Percentiles rank a stretch among this genome's conserved stretches.
Conservation (phyloP, 53 echinoderm and acorn worm species). For the Apostichopus leukothele region DNA sequence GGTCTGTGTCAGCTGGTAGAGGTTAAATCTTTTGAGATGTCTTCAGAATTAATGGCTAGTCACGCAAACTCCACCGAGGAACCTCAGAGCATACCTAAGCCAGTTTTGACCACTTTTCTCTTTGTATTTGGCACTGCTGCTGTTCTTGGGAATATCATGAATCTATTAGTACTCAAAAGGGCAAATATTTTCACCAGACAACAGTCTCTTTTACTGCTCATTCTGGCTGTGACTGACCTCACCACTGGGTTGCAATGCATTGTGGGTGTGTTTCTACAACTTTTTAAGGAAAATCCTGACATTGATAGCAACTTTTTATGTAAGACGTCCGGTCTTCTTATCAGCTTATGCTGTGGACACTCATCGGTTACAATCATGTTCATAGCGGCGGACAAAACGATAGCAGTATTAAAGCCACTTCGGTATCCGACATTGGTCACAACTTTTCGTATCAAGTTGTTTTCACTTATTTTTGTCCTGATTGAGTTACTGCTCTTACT, state of each 20-base stretch:
- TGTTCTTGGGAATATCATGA: slow-evolving; percentile 4
- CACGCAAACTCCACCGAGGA: not conserved
- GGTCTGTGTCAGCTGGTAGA: too few relatives aligned
- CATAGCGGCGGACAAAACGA: not conserved
- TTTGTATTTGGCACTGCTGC: not conserved
- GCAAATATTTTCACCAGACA: not conserved
- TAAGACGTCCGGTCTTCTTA: not conserved
- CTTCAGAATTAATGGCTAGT: too few relatives aligned
- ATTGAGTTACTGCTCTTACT: not conserved
- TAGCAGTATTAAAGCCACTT: not conserved
- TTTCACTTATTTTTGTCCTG: not conserved
- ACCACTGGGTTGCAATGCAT: not conserved
- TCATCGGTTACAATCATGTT: not conserved
- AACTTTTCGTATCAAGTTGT: not conserved
- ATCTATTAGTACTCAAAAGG: not conserved
- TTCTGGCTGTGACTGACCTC: not conserved
- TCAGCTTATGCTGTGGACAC: not conserved
- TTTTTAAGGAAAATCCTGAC: not conserved
- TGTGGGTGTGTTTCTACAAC: not conserved
- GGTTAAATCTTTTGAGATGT: too few relatives aligned
- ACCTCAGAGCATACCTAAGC: not conserved
- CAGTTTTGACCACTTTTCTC: not conserved
- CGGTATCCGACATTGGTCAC: not conserved
- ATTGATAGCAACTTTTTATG: not conserved
- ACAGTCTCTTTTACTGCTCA: not conserved